Conservation (phyloP, 2,888 invertebrate species). For the Hoplodrina blanda region DNA sequence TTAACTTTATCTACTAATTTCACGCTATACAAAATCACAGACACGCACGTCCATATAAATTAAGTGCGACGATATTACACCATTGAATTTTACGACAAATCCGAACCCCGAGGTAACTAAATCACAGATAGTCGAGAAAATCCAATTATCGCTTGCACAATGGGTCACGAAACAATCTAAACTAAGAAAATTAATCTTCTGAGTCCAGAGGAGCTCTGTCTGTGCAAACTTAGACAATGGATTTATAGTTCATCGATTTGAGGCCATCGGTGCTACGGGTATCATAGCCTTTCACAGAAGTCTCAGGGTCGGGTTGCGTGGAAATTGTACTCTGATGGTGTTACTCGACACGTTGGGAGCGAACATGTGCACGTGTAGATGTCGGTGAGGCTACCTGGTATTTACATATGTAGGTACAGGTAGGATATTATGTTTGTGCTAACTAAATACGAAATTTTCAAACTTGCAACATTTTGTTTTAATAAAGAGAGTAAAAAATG, state of each 20-base stretch:
- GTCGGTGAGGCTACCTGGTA: neutral
- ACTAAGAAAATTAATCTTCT: slow-evolving; percentile 91
- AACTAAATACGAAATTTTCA: too few relatives aligned
- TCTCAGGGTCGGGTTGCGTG: slow-evolving; percentile 47
- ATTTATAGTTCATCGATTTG: slow-evolving; percentile 90
- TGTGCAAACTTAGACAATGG: slow-evolving; percentile 90
- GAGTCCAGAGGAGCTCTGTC: slow-evolving; percentile 88
- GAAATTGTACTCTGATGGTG: slow-evolving; percentile 30
- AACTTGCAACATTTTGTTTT: too few relatives aligned
- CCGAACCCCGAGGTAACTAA: slow-evolving; percentile 84
- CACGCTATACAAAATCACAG: slow-evolving; percentile 25
- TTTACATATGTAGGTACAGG: slow-evolving; percentile 1
- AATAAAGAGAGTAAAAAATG: too few relatives aligned
- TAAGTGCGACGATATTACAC: slow-evolving; percentile 44
- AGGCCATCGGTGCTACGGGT: slow-evolving; percentile 80
- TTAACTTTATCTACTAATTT: slow-evolving; percentile 30
- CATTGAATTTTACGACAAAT: slow-evolving; percentile 75
- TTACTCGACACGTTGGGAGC: slow-evolving; percentile 24
- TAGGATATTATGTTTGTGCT: neutral
- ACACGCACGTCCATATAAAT: slow-evolving; percentile 50
- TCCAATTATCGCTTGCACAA: slow-evolving; percentile 90
- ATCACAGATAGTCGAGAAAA: slow-evolving; percentile 88
- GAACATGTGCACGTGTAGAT: neutral
- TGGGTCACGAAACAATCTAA: slow-evolving; percentile 91
- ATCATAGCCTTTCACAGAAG: slow-evolving; percentile 67